A percentile compares a stretch with the other conserved stretches of the same genome.
Conservation (phyloP, 2,113 vertebrate genomes). For the Danionella cerebrum region DNA sequence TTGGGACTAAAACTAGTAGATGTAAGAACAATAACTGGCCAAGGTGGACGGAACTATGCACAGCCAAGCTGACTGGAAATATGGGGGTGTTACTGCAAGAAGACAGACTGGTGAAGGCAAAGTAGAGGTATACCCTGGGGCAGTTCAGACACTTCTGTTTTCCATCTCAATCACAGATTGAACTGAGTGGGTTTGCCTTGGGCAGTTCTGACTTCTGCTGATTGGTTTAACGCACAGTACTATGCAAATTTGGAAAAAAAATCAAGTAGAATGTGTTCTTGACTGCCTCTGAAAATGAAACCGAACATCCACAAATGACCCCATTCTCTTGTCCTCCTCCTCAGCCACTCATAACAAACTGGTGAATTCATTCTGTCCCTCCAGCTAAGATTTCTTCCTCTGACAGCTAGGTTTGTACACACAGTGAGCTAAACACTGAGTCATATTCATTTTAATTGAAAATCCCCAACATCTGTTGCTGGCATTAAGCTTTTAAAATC, state of each 20-base stretch:
- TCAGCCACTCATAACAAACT: neutral
- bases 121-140: neutral
- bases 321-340: constrained; percentile 20
- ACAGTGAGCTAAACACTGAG: constrained; percentile 22
- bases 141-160: neutral
- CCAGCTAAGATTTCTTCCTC: constrained; percentile 3
- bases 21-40: neutral
- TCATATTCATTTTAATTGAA: neutral
- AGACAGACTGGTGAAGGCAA: neutral
- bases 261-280: constrained; percentile 8
- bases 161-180: neutral
- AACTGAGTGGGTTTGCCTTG: neutral
- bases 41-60: neutral
- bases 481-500: constrained; percentile 9
- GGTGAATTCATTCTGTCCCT: neutral
- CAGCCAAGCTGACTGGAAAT: neutral
- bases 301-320: constrained; percentile 22
- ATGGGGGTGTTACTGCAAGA: neutral
- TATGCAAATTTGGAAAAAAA: constrained; percentile 21
- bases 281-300: neutral
- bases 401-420: constrained; percentile 16
- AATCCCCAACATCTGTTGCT: neutral
- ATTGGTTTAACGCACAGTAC: neutral
- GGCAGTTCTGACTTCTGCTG: neutral
- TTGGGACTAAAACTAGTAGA: neutral